Percentiles rank a stretch among this genome's conserved stretches.
These are phyloP conservation scores for Seriola quinqueradiata DNA, from an alignment of 2,113 vertebrate genomes.

Conservation along the genomic window DNA sequence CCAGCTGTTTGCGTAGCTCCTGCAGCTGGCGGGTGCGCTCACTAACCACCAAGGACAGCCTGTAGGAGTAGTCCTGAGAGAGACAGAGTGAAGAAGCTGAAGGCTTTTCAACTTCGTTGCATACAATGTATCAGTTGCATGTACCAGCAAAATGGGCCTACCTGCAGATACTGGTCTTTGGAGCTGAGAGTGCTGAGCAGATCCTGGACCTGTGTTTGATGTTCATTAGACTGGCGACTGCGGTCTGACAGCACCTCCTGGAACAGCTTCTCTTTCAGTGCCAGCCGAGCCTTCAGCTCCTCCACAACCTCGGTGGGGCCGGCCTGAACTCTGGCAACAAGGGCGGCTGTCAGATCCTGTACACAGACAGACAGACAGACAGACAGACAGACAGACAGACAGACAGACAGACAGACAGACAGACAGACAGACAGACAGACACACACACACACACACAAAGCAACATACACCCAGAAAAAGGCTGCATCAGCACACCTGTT, in stretches of 20 bases:
- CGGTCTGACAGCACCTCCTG: slow-evolving; percentile 90
- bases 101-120: neutral
- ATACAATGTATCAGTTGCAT: neutral
- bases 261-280: slow-evolving; percentile 91
- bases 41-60: slow-evolving; percentile 86
- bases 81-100: neutral
- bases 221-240: slow-evolving; percentile 85
- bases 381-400: neutral
- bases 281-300: slow-evolving; percentile 89
- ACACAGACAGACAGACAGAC: slow-evolving; percentile 10
- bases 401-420: neutral
- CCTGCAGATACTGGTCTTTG: slow-evolving; percentile 90
- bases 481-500: slow-evolving; percentile 32
- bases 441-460: neutral
- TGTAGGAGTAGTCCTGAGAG: slow-evolving; percentile 85
- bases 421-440: neutral
- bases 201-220: slow-evolving; percentile 88
- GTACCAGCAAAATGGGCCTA: slow-evolving; percentile 28
- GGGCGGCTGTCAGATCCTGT: slow-evolving; percentile 89
- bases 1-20: slow-evolving; percentile 86
- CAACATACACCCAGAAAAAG: slow-evolving; percentile 4
- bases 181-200: slow-evolving; percentile 88
- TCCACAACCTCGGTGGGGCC: slow-evolving; percentile 86
- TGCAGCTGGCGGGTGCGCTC: slow-evolving; percentile 90
- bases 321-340: slow-evolving; percentile 86